Evolutionary conservation across 1,140 invertebrate genomes (phyloP), one percentile per base, ranked within the genome.

Genomic region (Drosophila fuyamai): DNA sequence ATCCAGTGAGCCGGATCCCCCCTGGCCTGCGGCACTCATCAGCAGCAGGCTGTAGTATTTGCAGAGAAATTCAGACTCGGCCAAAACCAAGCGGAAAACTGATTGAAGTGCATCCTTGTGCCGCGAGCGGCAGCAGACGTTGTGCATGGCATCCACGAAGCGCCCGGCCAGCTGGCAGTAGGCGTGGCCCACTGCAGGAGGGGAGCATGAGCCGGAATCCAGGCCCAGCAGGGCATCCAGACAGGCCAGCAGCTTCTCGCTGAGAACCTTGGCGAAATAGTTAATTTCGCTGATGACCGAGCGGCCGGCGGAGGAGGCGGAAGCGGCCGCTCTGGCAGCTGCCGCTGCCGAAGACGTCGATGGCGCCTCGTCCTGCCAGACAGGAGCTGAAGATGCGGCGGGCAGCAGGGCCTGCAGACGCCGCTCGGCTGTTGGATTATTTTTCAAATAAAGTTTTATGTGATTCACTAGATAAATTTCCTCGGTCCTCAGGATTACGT

Each of bases 391-490:
- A 44, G 57, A 13, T 66, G 67, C 43, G 23, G 66, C 13, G 43
- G 60, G 60, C 48, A 23, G 40, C 18, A 18, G 38, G 23, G 67
- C 68, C 66, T 36, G 81, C 48, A 70, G 63, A 36, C 59, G 67
- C 13, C 56, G 66, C 47, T 81, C 84, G 76, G 76, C 79, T 53
- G 59, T 79, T 74, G 85, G 81, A 68, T 92, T 82, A 89, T 92
- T 92, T 90, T 92, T 92, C 82, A 92, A 90, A 91, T 91, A 91
- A 86, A 92, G 90, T 90, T 92, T 92, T 81, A 92, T 91, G 85
- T 92, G 91, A 92, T 92, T 92, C 84, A 92, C 81, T 78, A 92
- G 90, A 92, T 92, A 92, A 85, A 92, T 92, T 91, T 92, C 91
- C 83, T 92, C 91, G 76, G 91, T 91, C 68, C 92, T 92, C 32